phyloP scores from a whole-genome alignment of 2,113 vertebrate species.

The Paracanthobrama guichenoti region DNA sequence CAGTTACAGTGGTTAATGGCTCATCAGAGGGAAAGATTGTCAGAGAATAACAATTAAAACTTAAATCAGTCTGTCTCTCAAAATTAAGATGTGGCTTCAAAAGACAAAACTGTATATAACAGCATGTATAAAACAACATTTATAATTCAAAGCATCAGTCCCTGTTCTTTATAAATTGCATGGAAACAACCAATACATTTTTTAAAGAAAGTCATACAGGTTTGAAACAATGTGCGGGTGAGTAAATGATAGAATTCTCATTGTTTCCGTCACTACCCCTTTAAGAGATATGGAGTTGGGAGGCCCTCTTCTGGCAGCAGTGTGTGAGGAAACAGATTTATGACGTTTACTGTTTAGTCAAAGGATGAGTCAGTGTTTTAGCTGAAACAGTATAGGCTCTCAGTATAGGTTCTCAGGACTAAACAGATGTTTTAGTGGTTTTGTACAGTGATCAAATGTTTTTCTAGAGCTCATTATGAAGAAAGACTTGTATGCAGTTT shows the following conservation, averaged over 20 bases:
- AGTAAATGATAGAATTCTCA: not conserved
- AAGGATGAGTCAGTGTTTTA: constrained; percentile 51
- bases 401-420: not conserved
- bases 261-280: not conserved
- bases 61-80: not conserved
- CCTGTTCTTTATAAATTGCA: not conserved
- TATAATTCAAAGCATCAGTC: not conserved
- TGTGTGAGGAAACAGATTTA: not conserved
- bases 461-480: not conserved
- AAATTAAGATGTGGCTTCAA: not conserved
- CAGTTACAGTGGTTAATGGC: too few species aligned
- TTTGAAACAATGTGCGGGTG: not conserved
- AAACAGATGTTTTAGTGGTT: constrained; percentile 38
- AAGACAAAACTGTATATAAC: not conserved
- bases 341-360: constrained; percentile 22
- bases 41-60: not conserved
- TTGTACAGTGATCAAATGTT: not conserved
- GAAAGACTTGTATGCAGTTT: not conserved
- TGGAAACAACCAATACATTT: not conserved
- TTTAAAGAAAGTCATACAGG: not conserved
- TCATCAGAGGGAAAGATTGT: too few species aligned
- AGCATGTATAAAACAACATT: not conserved
- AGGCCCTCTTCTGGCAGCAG: not conserved
- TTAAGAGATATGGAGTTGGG: not conserved
- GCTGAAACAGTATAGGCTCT: constrained; percentile 29